These are phyloP conservation scores for human (Homo sapiens) DNA, from an alignment of 2,113 vertebrate genomes.

Conservation along the genomic window DNA sequence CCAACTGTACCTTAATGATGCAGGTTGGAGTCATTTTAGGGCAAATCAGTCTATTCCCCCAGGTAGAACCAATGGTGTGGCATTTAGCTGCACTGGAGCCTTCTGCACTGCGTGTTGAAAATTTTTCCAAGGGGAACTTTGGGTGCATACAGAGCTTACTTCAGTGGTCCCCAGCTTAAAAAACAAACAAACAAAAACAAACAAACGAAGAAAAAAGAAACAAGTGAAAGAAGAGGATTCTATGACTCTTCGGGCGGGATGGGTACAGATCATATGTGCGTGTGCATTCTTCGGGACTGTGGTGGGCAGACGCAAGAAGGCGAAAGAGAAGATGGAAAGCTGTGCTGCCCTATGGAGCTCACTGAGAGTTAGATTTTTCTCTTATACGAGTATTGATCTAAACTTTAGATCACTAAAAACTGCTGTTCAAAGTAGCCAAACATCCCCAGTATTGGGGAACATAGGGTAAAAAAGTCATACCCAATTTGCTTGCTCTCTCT, in stretches of 20 bases:
- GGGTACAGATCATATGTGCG: neutral
- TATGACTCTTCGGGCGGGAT: conserved; percentile 56
- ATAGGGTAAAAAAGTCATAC: conserved; percentile 34
- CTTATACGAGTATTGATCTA: neutral
- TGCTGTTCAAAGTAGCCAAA: conserved; percentile 27
- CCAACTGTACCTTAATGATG: conserved; percentile 29
- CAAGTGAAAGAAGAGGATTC: conserved; percentile 55
- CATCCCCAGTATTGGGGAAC: conserved; percentile 31
- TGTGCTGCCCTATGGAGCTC: neutral
- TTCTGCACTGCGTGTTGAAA: conserved; percentile 61
- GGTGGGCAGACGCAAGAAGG: conserved; percentile 36
- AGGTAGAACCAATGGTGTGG: conserved; percentile 66
- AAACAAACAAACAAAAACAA: conserved; percentile 25
- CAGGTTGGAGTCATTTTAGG: conserved; percentile 74
- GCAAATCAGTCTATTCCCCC: conserved; percentile 74
- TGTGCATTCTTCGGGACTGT: neutral
- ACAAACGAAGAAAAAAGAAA: neutral
- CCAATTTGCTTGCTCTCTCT: conserved; percentile 18
- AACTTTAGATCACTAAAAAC: conserved; percentile 60
- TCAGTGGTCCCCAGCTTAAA: conserved; percentile 71
- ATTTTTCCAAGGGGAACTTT: conserved; percentile 75
- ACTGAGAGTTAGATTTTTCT: conserved; percentile 47
- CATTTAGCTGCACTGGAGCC: conserved; percentile 13
- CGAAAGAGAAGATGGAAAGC: conserved; percentile 36
- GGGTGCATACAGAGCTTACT: conserved; percentile 73